Evolutionary conservation across 2,888 invertebrate genomes (phyloP).

Genomic region (Allacma fusca): DNA sequence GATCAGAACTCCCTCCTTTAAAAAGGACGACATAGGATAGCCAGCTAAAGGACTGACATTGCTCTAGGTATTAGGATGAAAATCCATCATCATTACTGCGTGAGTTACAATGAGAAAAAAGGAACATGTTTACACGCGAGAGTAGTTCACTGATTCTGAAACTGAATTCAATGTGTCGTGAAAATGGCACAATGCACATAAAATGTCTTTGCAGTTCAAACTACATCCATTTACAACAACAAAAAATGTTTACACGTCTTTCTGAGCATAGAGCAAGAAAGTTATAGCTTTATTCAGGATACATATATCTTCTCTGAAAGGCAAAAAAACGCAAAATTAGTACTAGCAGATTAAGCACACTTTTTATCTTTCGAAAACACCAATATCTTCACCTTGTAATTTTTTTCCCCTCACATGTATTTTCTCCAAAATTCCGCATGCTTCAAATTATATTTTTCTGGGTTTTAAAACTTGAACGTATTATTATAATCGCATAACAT

Average conservation of each 20-base stretch:
- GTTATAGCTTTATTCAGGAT: too few species aligned
- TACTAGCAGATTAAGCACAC: constrained; percentile 4
- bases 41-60: not conserved
- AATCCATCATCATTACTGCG: not conserved
- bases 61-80: not conserved
- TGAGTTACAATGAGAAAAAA: not conserved
- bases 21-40: too few species aligned
- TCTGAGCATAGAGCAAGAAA: not conserved
- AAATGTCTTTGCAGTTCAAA: not conserved
- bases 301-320: not conserved
- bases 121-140: constrained; percentile 21
- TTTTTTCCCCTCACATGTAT: not conserved
- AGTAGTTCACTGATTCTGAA: constrained; percentile 26
- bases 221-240: too few species aligned
- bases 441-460: not conserved
- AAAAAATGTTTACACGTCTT: not conserved
- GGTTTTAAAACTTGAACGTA: not conserved
- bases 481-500: too few species aligned
- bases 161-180: constrained; percentile 17
- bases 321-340: not conserved
- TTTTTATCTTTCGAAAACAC: not conserved
- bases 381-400: not conserved
- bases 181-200: constrained; percentile 21
- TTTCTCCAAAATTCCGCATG: too few species aligned
- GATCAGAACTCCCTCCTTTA: too few species aligned